Conservation (phyloP, 30 jellyfish, hydroid and myxozoan species). For the Catostylus mosaicus region DNA sequence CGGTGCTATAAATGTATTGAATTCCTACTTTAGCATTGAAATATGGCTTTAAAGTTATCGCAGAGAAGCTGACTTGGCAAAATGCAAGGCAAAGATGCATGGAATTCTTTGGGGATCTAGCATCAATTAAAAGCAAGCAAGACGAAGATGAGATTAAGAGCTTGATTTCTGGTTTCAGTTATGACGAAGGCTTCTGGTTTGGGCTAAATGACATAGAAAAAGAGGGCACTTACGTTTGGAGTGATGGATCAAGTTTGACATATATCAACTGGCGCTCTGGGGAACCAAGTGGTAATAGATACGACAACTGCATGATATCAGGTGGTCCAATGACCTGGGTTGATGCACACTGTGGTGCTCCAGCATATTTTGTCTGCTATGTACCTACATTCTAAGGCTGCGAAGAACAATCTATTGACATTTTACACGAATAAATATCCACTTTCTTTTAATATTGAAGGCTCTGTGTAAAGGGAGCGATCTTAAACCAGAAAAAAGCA, state of each 20-base stretch:
- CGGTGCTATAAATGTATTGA: no score
- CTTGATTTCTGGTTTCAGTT: background rate
- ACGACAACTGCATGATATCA: conserved; percentile 1
- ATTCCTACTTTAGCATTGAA: no score
- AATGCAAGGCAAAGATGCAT: background rate
- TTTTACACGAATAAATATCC: no score
- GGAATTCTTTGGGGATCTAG: background rate
- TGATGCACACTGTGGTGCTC: background rate
- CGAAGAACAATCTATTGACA: no score
- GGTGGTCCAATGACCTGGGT: background rate
- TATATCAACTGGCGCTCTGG: conserved; percentile 9
- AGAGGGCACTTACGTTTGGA: conserved; percentile 20
- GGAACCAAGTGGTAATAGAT: background rate
- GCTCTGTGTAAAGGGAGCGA: no score
- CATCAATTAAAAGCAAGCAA: background rate
- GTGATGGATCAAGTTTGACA: background rate
- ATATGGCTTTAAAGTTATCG: background rate
- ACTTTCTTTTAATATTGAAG: no score
- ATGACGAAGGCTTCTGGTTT: background rate
- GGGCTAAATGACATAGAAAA: conserved; percentile 12
- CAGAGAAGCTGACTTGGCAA: conserved; percentile 7
- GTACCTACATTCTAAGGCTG: no score
- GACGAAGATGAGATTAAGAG: background rate
- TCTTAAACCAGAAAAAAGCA: no score
- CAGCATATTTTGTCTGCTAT: background rate